phyloP scores from a whole-genome alignment of 1,140 invertebrate species.

The Ceratina calcarata region DNA sequence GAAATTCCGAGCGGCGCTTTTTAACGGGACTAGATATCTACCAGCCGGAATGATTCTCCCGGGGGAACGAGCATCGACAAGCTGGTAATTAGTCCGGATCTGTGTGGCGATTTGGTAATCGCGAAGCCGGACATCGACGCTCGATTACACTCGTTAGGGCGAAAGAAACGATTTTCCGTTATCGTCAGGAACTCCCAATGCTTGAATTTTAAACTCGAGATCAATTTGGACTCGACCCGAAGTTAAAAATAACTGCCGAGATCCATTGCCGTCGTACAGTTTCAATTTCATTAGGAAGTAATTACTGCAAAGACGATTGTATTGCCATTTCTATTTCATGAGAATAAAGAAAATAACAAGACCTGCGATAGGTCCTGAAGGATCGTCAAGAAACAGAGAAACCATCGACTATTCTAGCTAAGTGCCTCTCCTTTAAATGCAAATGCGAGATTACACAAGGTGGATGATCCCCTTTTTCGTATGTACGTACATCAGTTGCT shows the following conservation, averaged over 20 bases:
- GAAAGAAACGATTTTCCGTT: background rate
- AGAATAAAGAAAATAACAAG: too few species aligned
- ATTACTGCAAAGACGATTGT: too few species aligned
- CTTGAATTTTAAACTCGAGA: too few species aligned
- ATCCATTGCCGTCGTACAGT: too few species aligned
- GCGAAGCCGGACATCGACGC: background rate
- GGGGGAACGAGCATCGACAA: slow-evolving; percentile 52
- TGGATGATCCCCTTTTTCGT: slow-evolving; percentile 47
- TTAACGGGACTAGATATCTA: slow-evolving; percentile 27
- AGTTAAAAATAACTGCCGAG: too few species aligned
- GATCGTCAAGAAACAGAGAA: too few species aligned
- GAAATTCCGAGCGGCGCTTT: slow-evolving; percentile 54
- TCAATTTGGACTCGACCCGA: background rate
- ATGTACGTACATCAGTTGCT: slow-evolving; percentile 37
- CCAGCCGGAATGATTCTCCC: slow-evolving; percentile 43
- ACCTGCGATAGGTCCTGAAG: too few species aligned
- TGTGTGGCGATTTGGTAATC: slow-evolving; percentile 48
- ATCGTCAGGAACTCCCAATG: background rate
- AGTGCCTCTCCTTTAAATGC: slow-evolving; percentile 67
- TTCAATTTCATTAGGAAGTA: too few species aligned
- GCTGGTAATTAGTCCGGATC: slow-evolving; percentile 58
- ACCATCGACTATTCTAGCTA: slow-evolving; percentile 31
- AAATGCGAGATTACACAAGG: slow-evolving; percentile 62
- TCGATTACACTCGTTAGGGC: background rate
- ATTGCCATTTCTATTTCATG: too few species aligned